A percentile compares a stretch with the other conserved stretches of the same genome.
phyloP scores from a whole-genome alignment of 1,140 invertebrate genomes.

The Phthorimaea operculella region DNA sequence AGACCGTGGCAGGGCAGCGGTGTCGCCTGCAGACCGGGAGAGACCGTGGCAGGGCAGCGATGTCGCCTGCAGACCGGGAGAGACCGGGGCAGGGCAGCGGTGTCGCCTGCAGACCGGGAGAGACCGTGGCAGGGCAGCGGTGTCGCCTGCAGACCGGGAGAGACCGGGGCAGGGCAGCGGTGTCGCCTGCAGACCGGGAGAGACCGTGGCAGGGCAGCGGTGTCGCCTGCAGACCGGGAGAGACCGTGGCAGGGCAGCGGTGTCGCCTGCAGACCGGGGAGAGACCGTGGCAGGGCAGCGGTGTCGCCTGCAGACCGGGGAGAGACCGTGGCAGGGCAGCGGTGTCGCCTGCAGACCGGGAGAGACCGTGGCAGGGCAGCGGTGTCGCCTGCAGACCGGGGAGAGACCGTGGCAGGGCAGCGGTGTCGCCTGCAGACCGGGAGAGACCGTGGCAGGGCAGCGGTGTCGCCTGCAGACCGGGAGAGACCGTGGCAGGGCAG shows the following conservation, averaged over 20 bases:
- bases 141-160: too few species aligned
- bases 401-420: neutral
- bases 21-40: neutral
- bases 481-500: conserved; percentile 4
- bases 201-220: neutral
- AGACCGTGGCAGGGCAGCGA: neutral
- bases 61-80: neutral
- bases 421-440: too few species aligned
- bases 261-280: neutral
- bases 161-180: neutral
- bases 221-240: neutral
- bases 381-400: neutral
- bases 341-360: neutral
- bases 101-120: neutral
- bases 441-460: neutral
- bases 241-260: neutral
- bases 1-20: neutral
- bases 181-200: neutral
- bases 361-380: neutral
- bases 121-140: neutral
- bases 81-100: neutral
- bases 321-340: too few species aligned
- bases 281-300: neutral
- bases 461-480: neutral
- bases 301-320: too few species aligned